Conservation (phyloP, 1,140 invertebrate genomes). For the Anoplolepis gracilipes region DNA sequence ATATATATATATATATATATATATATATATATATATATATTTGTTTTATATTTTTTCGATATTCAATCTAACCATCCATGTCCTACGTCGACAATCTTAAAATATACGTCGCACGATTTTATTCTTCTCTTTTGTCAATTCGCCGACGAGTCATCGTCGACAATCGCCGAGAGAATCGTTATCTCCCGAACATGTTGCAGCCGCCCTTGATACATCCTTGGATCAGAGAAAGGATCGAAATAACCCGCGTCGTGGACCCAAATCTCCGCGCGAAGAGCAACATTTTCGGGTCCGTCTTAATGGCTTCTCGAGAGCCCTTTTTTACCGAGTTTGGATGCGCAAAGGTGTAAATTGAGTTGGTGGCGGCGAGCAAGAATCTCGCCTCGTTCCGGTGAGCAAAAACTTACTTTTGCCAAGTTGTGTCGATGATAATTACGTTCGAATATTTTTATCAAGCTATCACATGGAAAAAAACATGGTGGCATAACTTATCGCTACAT, state of each 20-base stretch:
- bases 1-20: too few species aligned
- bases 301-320: constrained; percentile 29
- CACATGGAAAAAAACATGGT: background rate
- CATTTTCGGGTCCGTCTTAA: constrained; percentile 58
- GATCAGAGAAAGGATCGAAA: constrained; percentile 54
- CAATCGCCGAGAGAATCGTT: constrained; percentile 24
- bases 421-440: constrained; percentile 36
- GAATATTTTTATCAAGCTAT: constrained; percentile 11
- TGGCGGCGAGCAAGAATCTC: background rate
- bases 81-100: constrained; percentile 17
- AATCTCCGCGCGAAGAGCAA: constrained; percentile 45
- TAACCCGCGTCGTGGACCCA: constrained; percentile 2
- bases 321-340: constrained; percentile 26
- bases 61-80: background rate
- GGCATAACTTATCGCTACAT: background rate
- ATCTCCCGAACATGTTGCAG: background rate
- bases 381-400: background rate
- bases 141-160: constrained; percentile 44
- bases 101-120: background rate
- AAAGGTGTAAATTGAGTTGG: constrained; percentile 59
- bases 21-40: too few species aligned
- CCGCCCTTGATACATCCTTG: constrained; percentile 50
- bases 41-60: background rate
- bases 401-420: background rate
- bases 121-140: constrained; percentile 22